A percentile compares a stretch with the other conserved stretches of the same genome.
phyloP scores from a whole-genome alignment of 53 echinoderm and acorn worm genomes.

The Hippasteria phrygiana region DNA sequence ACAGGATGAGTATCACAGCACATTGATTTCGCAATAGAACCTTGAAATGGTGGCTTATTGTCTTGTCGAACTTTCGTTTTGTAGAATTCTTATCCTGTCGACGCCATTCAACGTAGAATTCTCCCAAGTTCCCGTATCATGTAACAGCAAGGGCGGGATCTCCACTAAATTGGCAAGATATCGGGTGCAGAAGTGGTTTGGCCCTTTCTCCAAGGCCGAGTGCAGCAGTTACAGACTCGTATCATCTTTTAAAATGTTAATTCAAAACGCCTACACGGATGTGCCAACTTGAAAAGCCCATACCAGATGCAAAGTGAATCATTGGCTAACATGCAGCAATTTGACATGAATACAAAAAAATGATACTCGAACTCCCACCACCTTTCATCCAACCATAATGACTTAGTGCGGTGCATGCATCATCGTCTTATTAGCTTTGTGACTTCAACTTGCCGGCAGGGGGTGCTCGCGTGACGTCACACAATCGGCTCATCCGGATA shows the following conservation, averaged over 20 bases:
- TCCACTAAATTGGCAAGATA: no score
- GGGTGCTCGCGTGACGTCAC: conserved; percentile 40
- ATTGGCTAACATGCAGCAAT: neutral
- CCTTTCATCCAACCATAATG: neutral
- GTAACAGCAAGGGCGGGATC: no score
- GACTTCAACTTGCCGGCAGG: conserved; percentile 18
- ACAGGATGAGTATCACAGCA: no score
- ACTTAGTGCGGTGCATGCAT: neutral
- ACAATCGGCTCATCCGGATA: conserved; percentile 16
- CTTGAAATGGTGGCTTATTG: no score
- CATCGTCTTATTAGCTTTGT: conserved; percentile 11
- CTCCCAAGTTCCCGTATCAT: no score
- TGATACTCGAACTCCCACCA: neutral
- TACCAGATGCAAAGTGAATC: no score
- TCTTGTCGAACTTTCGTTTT: no score
- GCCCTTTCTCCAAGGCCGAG: neutral
- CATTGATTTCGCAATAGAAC: no score
- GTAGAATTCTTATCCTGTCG: no score
- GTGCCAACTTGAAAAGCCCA: neutral
- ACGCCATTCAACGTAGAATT: no score
- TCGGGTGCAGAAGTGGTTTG: no score
- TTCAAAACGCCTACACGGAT: neutral
- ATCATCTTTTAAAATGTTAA: neutral
- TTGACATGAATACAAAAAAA: neutral
- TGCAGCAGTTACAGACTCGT: neutral